Evolutionary conservation across 2,113 vertebrate genomes (phyloP), one percentile per base, ranked within the genome.

Genomic region (Salvator merianae): DNA sequence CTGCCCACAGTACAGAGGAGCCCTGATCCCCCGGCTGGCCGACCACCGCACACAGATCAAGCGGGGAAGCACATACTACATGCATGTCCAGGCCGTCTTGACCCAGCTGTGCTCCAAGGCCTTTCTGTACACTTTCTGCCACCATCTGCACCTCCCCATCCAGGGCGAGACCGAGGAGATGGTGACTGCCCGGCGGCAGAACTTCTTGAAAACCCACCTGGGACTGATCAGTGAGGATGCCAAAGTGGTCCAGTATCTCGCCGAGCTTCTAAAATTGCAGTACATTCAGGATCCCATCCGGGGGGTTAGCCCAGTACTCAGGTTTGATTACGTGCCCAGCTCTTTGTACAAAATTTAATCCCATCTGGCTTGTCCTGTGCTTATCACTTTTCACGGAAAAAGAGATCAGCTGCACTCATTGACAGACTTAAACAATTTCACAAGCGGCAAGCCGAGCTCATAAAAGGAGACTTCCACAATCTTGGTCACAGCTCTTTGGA

Each of bases 41-140:
- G 98, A 99, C 94, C 99, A 99, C 92, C 97, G 98, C 92, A 99
- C 98, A 0, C 97, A 96, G 91, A 98, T 99, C 94, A 98, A 98
- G 82, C 95, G 97, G 0, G 98, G 98, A 28, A 98, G 97, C 95
- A 99, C 99, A 79, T 99, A 98, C 94, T 98, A 96, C 88, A 96
- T 99, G 88, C 98, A 99, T 5, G 90, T 98, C 28, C 98, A 98
- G 93, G 96, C 96, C 71, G 85, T 96, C 86, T 97, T 99, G 80
- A 97, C 97, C 73, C 96, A 96, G 91, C 96, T 99, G 24, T 97
- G 95, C 0, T 96, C 98, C 53, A 98, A 97, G 94, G 98, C 98
- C 75, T 99, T 99, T 94, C 97, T 99, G 80, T 97, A 97, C 34
- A 95, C 98, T 70, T 99, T 99, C 93, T 99, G 98, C 90, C 98